phyloP scores from a whole-genome alignment of 2,888 invertebrate genomes.

The Troilus luridus region DNA sequence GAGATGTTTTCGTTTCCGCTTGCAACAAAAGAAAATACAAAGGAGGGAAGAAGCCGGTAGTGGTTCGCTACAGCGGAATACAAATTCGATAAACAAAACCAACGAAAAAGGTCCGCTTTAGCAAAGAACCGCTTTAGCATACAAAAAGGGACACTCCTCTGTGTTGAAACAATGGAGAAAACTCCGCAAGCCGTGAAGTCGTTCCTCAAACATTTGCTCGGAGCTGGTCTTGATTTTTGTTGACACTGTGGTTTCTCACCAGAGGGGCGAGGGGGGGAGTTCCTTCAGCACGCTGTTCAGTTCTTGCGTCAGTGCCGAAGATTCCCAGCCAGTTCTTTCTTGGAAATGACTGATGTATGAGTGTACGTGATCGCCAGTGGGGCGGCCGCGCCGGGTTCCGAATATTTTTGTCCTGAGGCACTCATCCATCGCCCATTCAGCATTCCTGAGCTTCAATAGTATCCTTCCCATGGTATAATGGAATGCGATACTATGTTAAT shows the following conservation, averaged over 20 bases:
- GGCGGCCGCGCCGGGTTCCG: background rate
- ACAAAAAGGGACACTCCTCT: slow-evolving; percentile 34
- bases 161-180: slow-evolving; percentile 40
- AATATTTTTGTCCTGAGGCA: background rate
- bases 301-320: background rate
- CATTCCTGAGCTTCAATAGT: background rate
- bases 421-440: background rate
- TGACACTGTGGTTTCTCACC: slow-evolving; percentile 38
- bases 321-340: slow-evolving; percentile 2
- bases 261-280: background rate
- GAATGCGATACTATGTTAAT: background rate
- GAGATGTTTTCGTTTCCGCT: background rate
- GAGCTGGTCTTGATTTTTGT: background rate
- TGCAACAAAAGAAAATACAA: background rate
- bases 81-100: slow-evolving; percentile 36
- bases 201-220: background rate
- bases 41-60: background rate
- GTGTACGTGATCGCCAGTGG: background rate
- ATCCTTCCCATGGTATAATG: background rate
- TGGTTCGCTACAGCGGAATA: slow-evolving; percentile 33
- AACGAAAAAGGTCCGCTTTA: slow-evolving; percentile 15
- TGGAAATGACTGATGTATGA: slow-evolving; percentile 4
- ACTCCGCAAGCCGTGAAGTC: background rate
- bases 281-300: background rate
- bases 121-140: slow-evolving; percentile 31